Conservation (phyloP, 2,888 invertebrate genomes). For the Clistopyga incitator region DNA sequence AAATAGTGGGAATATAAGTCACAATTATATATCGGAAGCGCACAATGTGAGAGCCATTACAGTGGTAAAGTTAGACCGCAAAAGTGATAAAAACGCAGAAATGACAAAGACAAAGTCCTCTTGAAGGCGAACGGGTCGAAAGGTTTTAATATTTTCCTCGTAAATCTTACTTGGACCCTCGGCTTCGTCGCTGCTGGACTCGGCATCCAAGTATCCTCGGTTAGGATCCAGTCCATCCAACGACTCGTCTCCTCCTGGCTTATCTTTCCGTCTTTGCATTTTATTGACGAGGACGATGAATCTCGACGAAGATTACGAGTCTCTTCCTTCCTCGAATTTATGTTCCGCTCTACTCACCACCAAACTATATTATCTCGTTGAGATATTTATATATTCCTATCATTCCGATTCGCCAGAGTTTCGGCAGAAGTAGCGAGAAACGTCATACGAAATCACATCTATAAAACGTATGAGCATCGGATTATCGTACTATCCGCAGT, state of each 20-base stretch:
- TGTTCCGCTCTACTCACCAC: slow-evolving; percentile 51
- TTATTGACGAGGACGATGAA: slow-evolving; percentile 75
- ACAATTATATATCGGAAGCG: neutral
- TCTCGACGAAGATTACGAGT: slow-evolving; percentile 37
- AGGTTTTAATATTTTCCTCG: slow-evolving; percentile 78
- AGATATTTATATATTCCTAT: slow-evolving; percentile 26
- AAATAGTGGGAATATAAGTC: neutral
- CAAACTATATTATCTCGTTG: slow-evolving; percentile 52
- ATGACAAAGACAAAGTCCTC: slow-evolving; percentile 22
- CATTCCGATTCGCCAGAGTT: slow-evolving; percentile 14
- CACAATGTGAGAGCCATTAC: neutral
- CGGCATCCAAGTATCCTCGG: slow-evolving; percentile 82
- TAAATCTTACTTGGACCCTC: slow-evolving; percentile 73
- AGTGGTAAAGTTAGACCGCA: slow-evolving; percentile 6
- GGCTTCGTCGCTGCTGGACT: slow-evolving; percentile 73
- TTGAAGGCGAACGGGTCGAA: slow-evolving; percentile 24
- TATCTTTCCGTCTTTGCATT: slow-evolving; percentile 80
- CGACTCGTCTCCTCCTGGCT: slow-evolving; percentile 77
- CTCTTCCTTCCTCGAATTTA: slow-evolving; percentile 52
- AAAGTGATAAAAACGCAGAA: slow-evolving; percentile 11
- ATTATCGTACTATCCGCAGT: slow-evolving; percentile 22
- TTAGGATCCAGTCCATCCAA: slow-evolving; percentile 72
- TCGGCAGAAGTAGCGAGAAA: slow-evolving; percentile 27
- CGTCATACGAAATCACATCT: slow-evolving; percentile 43
- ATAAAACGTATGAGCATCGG: slow-evolving; percentile 55